phyloP scores from a whole-genome alignment of 2,797 vertebrate genomes.

The Argentina silus region DNA sequence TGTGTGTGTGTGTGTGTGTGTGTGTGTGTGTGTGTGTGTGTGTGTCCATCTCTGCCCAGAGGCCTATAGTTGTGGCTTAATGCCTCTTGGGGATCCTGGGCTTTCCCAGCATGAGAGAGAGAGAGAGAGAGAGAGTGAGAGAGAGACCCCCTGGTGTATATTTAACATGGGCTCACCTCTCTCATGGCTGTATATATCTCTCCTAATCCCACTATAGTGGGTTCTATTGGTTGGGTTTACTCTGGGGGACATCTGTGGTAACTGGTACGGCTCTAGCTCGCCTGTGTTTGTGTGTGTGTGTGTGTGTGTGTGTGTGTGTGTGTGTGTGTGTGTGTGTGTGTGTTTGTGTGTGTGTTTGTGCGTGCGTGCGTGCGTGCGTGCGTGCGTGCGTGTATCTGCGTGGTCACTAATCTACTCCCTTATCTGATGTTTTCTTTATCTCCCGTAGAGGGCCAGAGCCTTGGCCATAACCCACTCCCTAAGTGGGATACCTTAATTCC shows the following conservation, averaged over 20 bases:
- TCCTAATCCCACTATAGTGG: not conserved
- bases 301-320: conserved; percentile 7
- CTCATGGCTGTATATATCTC: conserved; percentile 15
- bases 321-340: conserved; percentile 16
- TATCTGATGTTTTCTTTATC: conserved; percentile 49
- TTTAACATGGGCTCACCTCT: conserved; percentile 25
- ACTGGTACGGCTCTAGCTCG: conserved; percentile 33
- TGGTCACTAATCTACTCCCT: conserved; percentile 38
- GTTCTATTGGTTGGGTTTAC: conserved; percentile 32
- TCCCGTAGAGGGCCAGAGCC: conserved; percentile 28
- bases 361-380: not conserved
- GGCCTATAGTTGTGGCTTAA: not conserved
- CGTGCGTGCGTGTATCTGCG: conserved; percentile 24
- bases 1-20: conserved; percentile 10
- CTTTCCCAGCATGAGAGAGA: conserved; percentile 8
- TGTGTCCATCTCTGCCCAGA: conserved; percentile 7
- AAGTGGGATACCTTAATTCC: conserved; percentile 32
- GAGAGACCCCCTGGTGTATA: conserved; percentile 16
- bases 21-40: conserved; percentile 5
- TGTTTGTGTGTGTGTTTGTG: conserved; percentile 8
- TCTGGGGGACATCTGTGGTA: conserved; percentile 33
- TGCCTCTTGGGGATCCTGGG: not conserved
- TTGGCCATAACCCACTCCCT: conserved; percentile 26
- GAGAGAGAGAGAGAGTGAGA: not conserved
- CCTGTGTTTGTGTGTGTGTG: not conserved